phyloP scores from a whole-genome alignment of 1,140 invertebrate species.

The Caligus rogercresseyi region DNA sequence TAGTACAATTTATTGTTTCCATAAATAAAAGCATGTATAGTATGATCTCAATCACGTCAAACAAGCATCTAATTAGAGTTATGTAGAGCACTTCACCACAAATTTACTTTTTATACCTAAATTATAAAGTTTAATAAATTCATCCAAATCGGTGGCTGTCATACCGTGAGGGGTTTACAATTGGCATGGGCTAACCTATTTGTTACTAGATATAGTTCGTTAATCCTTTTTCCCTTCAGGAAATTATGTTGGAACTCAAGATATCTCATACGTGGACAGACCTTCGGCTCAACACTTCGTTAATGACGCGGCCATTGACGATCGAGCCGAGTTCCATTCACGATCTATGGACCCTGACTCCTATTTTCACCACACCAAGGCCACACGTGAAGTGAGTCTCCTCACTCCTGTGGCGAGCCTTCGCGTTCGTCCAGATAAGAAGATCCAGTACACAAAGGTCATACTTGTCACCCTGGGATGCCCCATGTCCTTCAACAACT shows the following conservation, averaged over 20 bases:
- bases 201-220: no score
- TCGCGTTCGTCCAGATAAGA: constrained; percentile 2
- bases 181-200: no score
- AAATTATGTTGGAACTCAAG: constrained; percentile 12
- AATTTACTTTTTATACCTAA: no score
- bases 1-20: no score
- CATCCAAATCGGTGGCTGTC: no score
- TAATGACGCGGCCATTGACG: neutral
- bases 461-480: constrained; percentile 9
- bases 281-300: neutral
- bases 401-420: neutral
- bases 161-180: no score
- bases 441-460: constrained; percentile 4
- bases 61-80: no score
- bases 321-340: neutral
- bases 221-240: constrained; percentile 4
- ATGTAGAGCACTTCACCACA: no score
- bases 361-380: constrained; percentile 14
- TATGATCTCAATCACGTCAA: no score
- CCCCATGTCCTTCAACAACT: constrained; percentile 12
- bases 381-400: neutral
- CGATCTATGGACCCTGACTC: constrained; percentile 8
- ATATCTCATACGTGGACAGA: constrained; percentile 10
- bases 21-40: no score
- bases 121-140: no score